Percentiles rank a stretch among this genome's conserved stretches.
phyloP scores from a whole-genome alignment of 2,888 invertebrate genomes.

The Diarsia brunnea region DNA sequence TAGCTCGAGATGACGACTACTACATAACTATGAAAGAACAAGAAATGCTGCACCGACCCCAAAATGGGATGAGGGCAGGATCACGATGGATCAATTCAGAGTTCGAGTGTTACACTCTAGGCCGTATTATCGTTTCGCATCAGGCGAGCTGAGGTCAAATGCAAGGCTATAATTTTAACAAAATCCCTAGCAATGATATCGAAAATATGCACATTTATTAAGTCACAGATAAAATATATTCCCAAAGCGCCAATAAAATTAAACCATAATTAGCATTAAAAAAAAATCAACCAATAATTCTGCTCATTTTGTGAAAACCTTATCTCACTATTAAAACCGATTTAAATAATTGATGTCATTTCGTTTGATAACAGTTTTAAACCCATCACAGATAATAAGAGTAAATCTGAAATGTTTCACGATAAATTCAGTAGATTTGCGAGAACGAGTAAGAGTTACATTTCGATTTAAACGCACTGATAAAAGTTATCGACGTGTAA shows the following conservation, averaged over 20 bases:
- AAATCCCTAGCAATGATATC: neutral
- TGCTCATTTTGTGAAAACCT: slow-evolving; percentile 21
- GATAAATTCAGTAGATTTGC: slow-evolving; percentile 30
- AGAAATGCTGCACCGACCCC: too few species aligned
- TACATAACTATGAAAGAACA: too few species aligned
- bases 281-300: slow-evolving; percentile 19
- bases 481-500: slow-evolving; percentile 41
- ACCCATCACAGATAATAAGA: slow-evolving; percentile 17
- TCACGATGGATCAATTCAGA: neutral
- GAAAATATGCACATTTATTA: neutral
- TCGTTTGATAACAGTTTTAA: slow-evolving; percentile 11
- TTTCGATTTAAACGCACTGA: slow-evolving; percentile 32
- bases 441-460: slow-evolving; percentile 21
- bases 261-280: slow-evolving; percentile 18
- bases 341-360: slow-evolving; percentile 47
- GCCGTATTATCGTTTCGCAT: neutral
- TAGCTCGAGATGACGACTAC: neutral
- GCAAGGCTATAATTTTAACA: neutral
- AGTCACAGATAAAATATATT: slow-evolving; percentile 4
- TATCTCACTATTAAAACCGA: slow-evolving; percentile 40
- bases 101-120: neutral
- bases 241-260: slow-evolving; percentile 14
- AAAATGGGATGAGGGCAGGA: too few species aligned
- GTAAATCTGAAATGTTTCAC: slow-evolving; percentile 7
- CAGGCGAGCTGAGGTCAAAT: neutral